Evolutionary conservation across 2,797 vertebrate species (phyloP).

Genomic region (Cetoscarus ocellatus): DNA sequence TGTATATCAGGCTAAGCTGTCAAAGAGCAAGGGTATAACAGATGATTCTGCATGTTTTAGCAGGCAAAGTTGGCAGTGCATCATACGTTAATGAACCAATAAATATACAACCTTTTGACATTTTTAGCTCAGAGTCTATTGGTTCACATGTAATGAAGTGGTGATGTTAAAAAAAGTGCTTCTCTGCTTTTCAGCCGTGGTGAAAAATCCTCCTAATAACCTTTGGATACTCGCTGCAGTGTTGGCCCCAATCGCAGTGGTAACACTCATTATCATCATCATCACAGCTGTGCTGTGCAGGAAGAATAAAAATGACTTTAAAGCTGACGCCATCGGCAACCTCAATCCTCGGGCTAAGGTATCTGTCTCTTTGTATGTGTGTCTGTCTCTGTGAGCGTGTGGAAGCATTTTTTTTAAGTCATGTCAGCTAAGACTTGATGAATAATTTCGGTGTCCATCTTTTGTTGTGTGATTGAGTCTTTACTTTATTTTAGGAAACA

Average conservation of each 20-base stretch:
- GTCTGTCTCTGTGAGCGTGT: neutral
- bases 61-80: conserved; percentile 14
- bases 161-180: conserved; percentile 20
- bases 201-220: conserved; percentile 98
- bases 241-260: conserved; percentile 94
- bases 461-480: no score
- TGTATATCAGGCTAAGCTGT: conserved; percentile 40
- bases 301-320: conserved; percentile 98
- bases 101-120: conserved; percentile 5
- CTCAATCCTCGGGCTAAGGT: conserved; percentile 96
- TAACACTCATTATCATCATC: conserved; percentile 97
- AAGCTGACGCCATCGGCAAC: conserved; percentile 94
- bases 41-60: conserved; percentile 45
- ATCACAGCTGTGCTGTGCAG: conserved; percentile 97
- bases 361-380: conserved; percentile 16
- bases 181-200: conserved; percentile 86
- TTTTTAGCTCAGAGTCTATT: conserved; percentile 8
- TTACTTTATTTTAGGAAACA: no score
- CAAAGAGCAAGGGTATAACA: conserved; percentile 28
- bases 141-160: conserved; percentile 13
- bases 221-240: conserved; percentile 98
- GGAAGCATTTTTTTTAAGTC: neutral
- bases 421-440: neutral
- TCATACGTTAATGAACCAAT: conserved; percentile 26
- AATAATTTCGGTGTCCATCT: neutral